These are phyloP conservation scores for Drosophila multiciliata DNA, from an alignment of 2,888 invertebrate species.

Conservation along the genomic window DNA sequence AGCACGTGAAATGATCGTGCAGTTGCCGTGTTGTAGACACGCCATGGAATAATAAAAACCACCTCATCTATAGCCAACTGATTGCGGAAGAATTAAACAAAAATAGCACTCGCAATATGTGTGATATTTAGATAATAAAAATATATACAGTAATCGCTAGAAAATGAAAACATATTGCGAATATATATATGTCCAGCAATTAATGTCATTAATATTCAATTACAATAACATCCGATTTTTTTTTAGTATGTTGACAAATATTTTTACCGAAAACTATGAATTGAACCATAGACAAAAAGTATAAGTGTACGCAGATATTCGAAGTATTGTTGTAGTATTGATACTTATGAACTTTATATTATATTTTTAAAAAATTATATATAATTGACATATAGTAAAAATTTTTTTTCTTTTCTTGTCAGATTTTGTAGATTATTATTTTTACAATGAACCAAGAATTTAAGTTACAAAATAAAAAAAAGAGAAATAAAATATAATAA, in stretches of 20 bases:
- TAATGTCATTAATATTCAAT: not conserved
- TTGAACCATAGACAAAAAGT: not conserved
- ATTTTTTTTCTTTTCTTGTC: not conserved
- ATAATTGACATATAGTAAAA: too few species aligned
- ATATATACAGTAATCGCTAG: not conserved
- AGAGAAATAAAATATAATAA: not conserved
- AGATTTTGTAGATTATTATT: not conserved
- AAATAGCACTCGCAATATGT: not conserved
- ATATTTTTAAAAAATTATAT: not conserved
- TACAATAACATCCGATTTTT: not conserved
- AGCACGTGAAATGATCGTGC: constrained; percentile 71
- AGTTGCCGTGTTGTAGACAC: constrained; percentile 40
- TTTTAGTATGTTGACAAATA: not conserved
- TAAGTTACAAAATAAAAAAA: not conserved
- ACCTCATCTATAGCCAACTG: constrained; percentile 14
- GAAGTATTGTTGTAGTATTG: not conserved
- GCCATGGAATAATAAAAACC: constrained; percentile 36
- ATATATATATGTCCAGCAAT: not conserved
- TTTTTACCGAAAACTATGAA: not conserved
- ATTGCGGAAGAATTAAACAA: constrained; percentile 41
- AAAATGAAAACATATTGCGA: not conserved
- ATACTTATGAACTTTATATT: not conserved
- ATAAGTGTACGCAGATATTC: not conserved
- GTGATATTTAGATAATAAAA: not conserved
- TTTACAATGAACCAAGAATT: not conserved